Percentiles rank a stretch among this genome's conserved stretches.
These are phyloP conservation scores for Epizoanthus rinbou DNA, from an alignment of 92 coral and sea anemone genomes.

Conservation along the genomic window DNA sequence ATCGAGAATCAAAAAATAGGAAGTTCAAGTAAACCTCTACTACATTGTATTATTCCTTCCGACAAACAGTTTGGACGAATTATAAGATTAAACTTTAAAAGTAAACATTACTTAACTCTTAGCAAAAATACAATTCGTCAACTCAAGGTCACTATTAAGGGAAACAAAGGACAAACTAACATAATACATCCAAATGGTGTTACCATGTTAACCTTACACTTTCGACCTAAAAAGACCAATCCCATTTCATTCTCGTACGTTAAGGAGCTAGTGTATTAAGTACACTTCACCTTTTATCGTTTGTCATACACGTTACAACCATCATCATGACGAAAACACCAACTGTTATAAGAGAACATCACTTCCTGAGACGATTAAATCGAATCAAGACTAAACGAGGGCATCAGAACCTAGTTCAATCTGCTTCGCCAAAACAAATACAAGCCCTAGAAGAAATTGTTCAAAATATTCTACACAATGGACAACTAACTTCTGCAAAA, in stretches of 20 bases:
- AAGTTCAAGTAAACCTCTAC: neutral
- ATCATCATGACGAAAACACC: neutral
- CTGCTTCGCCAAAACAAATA: constrained; percentile 3
- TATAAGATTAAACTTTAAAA: neutral
- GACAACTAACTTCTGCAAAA: neutral
- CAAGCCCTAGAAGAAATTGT: constrained; percentile 12
- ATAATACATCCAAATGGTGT: neutral
- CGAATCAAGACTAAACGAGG: neutral
- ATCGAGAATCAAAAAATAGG: neutral
- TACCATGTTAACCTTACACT: neutral
- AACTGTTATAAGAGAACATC: constrained; percentile 2
- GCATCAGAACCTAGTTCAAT: neutral
- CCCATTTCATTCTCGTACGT: neutral
- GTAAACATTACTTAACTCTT: neutral
- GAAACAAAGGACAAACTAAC: neutral
- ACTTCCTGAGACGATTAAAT: neutral
- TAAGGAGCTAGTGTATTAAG: neutral
- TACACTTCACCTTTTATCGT: neutral
- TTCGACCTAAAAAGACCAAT: neutral
- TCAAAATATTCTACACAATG: constrained; percentile 5
- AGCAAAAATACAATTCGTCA: too few species aligned
- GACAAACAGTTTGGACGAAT: neutral
- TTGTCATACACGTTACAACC: too few species aligned
- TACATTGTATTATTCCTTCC: neutral
- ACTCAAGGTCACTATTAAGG: neutral